Conservation (phyloP, 2,113 vertebrate species). For the Carollia perspicillata region DNA sequence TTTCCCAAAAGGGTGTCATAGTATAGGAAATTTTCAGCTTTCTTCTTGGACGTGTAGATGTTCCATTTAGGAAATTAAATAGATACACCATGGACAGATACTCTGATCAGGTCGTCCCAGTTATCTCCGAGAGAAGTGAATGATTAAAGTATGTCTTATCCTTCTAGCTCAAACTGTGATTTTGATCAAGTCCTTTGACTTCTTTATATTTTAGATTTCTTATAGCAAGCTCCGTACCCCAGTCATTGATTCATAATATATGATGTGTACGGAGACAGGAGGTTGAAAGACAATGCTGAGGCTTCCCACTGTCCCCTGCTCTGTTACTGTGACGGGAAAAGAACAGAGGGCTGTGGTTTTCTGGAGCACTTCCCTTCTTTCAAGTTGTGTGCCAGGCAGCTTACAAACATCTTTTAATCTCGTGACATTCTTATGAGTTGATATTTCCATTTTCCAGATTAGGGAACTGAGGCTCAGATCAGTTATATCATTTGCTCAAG, state of each 20-base stretch:
- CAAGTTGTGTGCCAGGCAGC: neutral
- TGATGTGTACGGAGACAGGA: neutral
- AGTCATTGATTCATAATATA: neutral
- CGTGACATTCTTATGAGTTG: neutral
- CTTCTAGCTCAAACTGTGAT: neutral
- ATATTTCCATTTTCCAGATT: neutral
- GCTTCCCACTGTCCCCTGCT: neutral
- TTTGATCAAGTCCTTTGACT: constrained; percentile 14
- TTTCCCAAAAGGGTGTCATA: neutral
- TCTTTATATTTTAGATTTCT: neutral
- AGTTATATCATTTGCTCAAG: neutral
- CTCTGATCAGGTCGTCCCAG: neutral
- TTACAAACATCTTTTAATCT: neutral
- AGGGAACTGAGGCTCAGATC: neutral
- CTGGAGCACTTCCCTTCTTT: neutral
- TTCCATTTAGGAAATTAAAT: neutral
- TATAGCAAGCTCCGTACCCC: no score
- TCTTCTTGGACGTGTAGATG: neutral
- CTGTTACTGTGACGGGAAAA: neutral
- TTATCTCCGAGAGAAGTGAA: neutral
- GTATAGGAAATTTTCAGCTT: neutral
- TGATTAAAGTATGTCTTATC: neutral
- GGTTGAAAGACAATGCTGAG: neutral
- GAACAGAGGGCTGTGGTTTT: neutral
- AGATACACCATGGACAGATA: neutral